Conservation (phyloP, 2,113 vertebrate species). For the Athene noctua region DNA sequence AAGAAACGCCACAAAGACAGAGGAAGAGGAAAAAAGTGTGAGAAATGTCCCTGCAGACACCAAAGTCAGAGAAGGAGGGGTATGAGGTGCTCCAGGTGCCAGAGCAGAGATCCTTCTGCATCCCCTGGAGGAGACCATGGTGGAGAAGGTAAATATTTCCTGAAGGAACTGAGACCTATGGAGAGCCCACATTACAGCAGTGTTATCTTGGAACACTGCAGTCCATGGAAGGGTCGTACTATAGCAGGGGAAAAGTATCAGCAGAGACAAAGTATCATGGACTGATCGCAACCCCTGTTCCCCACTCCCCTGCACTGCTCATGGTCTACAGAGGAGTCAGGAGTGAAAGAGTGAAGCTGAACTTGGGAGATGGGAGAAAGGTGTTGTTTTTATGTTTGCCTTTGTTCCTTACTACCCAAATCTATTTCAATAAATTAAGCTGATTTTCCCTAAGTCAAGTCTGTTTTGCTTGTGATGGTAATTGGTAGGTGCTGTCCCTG, state of each 20-base stretch:
- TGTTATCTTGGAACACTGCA: background rate
- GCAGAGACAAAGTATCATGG: background rate
- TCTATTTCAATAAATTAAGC: background rate
- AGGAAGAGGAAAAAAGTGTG: background rate
- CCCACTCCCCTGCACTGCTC: rapidly evolving
- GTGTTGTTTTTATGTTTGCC: background rate
- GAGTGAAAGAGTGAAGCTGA: background rate
- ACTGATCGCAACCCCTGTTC: background rate
- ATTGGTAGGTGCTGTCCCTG: background rate
- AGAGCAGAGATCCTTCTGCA: background rate
- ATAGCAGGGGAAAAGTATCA: background rate
- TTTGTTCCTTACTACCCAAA: background rate
- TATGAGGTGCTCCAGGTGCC: background rate
- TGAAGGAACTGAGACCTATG: background rate
- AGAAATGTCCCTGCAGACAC: background rate
- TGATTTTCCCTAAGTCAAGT: rapidly evolving
- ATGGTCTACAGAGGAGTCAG: background rate
- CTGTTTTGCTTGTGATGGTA: background rate
- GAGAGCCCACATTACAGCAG: background rate
- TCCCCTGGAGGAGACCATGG: background rate
- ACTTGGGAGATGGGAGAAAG: background rate
- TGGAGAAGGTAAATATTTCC: background rate
- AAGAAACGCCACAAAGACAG: background rate
- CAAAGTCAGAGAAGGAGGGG: background rate
- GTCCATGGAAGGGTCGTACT: background rate